phyloP scores from a whole-genome alignment of 2,888 invertebrate species.

The Herminia tarsipennalis region DNA sequence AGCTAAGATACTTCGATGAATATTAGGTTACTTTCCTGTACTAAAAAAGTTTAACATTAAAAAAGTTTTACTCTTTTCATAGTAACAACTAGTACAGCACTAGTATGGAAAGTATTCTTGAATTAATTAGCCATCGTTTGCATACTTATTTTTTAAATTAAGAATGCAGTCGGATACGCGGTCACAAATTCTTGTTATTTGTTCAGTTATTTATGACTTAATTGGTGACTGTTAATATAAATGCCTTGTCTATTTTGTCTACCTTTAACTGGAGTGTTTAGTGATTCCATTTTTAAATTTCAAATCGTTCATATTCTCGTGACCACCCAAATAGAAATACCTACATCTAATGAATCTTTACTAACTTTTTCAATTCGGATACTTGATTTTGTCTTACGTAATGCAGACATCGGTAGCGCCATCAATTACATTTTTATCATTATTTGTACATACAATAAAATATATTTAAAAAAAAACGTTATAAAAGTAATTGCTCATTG shows the following conservation, averaged over 20 bases:
- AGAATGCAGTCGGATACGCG: slow-evolving; percentile 19
- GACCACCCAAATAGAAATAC: slow-evolving; percentile 9
- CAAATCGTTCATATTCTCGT: not conserved
- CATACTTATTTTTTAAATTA: slow-evolving; percentile 18
- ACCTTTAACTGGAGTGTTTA: slow-evolving; percentile 1
- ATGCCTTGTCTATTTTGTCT: slow-evolving; percentile 2
- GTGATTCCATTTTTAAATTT: slow-evolving; percentile 1
- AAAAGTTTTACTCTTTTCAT: slow-evolving; percentile 17
- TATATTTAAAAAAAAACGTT: slow-evolving; percentile 51
- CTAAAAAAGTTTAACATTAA: slow-evolving; percentile 25
- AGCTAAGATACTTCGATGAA: slow-evolving; percentile 57
- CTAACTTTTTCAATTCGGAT: not conserved
- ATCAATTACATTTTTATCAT: slow-evolving; percentile 26
- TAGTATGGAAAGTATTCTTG: slow-evolving; percentile 21
- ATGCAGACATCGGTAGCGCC: slow-evolving; percentile 8
- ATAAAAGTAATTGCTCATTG: slow-evolving; percentile 73
- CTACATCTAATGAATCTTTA: too few relatives aligned
- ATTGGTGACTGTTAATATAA: slow-evolving; percentile 8
- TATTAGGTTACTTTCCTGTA: slow-evolving; percentile 69
- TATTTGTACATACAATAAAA: slow-evolving; percentile 38
- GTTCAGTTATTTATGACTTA: slow-evolving; percentile 13
- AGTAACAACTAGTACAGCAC: not conserved
- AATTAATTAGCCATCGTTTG: slow-evolving; percentile 28
- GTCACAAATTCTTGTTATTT: slow-evolving; percentile 16
- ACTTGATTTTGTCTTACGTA: slow-evolving; percentile 6